Evolutionary conservation across 2,888 invertebrate genomes (phyloP).

Genomic region (Invenusta paracnida): DNA sequence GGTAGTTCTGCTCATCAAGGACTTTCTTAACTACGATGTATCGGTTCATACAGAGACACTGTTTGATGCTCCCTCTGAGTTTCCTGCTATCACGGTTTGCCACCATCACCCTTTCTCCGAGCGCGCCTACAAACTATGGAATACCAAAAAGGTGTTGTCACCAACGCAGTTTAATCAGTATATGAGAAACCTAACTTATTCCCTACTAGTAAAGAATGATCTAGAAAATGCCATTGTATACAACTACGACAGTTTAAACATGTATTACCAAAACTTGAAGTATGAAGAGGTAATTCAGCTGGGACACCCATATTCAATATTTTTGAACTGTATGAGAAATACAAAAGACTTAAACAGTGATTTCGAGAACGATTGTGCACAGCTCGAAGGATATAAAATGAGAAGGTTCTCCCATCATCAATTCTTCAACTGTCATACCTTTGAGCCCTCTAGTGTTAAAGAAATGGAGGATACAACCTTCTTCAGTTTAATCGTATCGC

Average conservation of each 20-base stretch:
- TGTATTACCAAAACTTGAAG: slow-evolving; percentile 43
- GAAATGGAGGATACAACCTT: background rate
- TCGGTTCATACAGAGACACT: slow-evolving; percentile 29
- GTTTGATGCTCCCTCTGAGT: slow-evolving; percentile 20
- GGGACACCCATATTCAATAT: slow-evolving; percentile 38
- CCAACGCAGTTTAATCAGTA: slow-evolving; percentile 38
- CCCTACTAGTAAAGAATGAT: background rate
- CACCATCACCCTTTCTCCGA: slow-evolving; percentile 44
- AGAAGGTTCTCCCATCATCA: slow-evolving; percentile 40
- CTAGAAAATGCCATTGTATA: background rate
- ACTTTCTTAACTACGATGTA: slow-evolving; percentile 44
- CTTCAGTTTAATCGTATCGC: slow-evolving; percentile 40
- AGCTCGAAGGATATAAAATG: slow-evolving; percentile 30
- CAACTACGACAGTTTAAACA: background rate
- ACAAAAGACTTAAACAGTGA: background rate
- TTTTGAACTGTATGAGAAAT: slow-evolving; percentile 31
- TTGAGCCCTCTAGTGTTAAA: slow-evolving; percentile 38
- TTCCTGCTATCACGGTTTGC: slow-evolving; percentile 44
- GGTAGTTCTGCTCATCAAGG: slow-evolving; percentile 27
- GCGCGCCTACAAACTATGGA: slow-evolving; percentile 36
- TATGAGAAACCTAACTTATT: slow-evolving; percentile 26
- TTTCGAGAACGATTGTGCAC: slow-evolving; percentile 28
- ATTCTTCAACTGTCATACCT: slow-evolving; percentile 45
- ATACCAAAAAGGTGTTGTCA: slow-evolving; percentile 38
- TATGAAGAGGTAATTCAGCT: slow-evolving; percentile 23